These are phyloP conservation scores for Ancistrus triradiatus DNA, from an alignment of 2,113 vertebrate genomes.

Conservation along the genomic window DNA sequence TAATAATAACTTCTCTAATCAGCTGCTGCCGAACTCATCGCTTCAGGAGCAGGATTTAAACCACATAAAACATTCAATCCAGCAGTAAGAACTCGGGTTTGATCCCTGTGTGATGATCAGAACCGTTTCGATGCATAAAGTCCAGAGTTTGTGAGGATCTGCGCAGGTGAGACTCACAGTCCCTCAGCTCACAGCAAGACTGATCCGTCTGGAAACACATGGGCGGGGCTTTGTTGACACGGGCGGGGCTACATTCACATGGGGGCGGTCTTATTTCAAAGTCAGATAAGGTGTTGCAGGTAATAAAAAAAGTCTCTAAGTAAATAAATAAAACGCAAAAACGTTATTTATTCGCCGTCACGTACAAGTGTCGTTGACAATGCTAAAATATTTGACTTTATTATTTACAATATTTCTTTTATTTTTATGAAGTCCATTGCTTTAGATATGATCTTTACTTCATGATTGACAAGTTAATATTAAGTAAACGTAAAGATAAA, in stretches of 20 bases:
- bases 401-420: too few species aligned
- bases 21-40: too few species aligned
- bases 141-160: not conserved
- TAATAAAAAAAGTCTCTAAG: too few species aligned
- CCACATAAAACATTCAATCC: not conserved
- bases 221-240: conserved; percentile 50
- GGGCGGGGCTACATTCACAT: not conserved
- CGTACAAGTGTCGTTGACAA: too few species aligned
- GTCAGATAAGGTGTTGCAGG: not conserved
- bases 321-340: too few species aligned
- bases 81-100: not conserved
- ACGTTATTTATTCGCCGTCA: too few species aligned
- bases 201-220: conserved; percentile 47
- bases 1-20: too few species aligned
- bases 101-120: not conserved
- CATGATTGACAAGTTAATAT: too few species aligned
- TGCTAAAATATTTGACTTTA: too few species aligned
- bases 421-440: too few species aligned
- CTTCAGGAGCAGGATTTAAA: not conserved
- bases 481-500: too few species aligned
- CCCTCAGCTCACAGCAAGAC: not conserved
- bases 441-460: too few species aligned
- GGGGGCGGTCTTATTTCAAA: not conserved
- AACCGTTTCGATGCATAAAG: not conserved
- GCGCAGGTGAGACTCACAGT: not conserved